phyloP scores from a whole-genome alignment of 2,113 vertebrate genomes.

The Raja brachyura region DNA sequence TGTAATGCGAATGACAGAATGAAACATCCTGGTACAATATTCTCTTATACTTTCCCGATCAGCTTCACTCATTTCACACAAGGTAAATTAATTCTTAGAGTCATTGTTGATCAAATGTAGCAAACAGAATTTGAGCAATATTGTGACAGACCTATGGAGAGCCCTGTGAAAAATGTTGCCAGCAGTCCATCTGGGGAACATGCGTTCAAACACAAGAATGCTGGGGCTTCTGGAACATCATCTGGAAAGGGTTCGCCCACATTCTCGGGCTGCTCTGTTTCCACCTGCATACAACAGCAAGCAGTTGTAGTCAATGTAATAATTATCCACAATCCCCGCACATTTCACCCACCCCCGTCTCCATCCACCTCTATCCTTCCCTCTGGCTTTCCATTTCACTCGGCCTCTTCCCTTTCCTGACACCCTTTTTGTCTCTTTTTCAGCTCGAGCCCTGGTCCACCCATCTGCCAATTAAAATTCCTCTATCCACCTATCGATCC shows the following conservation, averaged over 20 bases:
- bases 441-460: too few species aligned
- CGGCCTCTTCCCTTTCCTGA: too few species aligned
- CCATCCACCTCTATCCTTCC: too few species aligned
- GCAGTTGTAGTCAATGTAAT: neutral
- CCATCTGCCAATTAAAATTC: too few species aligned
- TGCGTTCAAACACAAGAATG: slow-evolving; percentile 62
- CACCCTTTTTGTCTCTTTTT: too few species aligned
- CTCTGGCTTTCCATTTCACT: too few species aligned
- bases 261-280: slow-evolving; percentile 42
- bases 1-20: neutral
- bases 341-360: too few species aligned
- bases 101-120: neutral
- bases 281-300: slow-evolving; percentile 45
- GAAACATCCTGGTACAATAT: neutral
- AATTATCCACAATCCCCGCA: neutral
- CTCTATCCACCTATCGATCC: too few species aligned
- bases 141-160: slow-evolving; percentile 54
- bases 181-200: slow-evolving; percentile 77
- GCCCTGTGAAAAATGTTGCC: slow-evolving; percentile 63
- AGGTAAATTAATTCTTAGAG: neutral
- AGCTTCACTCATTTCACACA: neutral
- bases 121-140: neutral
- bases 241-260: slow-evolving; percentile 41
- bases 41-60: neutral
- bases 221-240: slow-evolving; percentile 38